phyloP scores from a whole-genome alignment of 2,113 vertebrate species.

The Semnopithecus entellus region DNA sequence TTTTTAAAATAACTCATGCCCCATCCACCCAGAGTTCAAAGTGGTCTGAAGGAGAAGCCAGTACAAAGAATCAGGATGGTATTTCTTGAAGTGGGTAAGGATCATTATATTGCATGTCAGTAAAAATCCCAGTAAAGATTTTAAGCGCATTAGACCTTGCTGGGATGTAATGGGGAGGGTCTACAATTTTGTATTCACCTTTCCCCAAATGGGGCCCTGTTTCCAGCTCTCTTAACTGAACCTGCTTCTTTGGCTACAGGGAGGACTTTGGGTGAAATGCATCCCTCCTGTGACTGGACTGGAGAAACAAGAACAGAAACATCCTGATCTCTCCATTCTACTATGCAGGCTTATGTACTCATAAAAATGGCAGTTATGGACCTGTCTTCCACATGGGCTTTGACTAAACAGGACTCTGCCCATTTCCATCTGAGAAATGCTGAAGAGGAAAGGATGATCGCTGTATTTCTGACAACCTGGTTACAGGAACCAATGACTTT shows the following conservation, averaged over 20 bases:
- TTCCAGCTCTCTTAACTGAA: conserved; percentile 1
- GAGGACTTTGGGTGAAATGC: not conserved
- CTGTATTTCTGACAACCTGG: not conserved
- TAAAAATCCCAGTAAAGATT: not conserved
- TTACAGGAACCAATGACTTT: not conserved
- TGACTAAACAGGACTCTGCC: not conserved
- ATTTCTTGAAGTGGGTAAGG: not conserved
- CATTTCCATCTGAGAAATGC: not conserved
- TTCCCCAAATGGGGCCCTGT: not conserved
- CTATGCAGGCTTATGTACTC: not conserved
- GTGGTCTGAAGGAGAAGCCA: not conserved
- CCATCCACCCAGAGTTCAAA: not conserved
- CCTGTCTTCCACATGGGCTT: not conserved
- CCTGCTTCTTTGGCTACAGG: not conserved
- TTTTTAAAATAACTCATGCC: not conserved
- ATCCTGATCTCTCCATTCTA: not conserved
- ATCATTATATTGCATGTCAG: not conserved
- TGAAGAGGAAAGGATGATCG: not conserved
- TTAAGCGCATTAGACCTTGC: not conserved
- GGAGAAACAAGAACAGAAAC: not conserved
- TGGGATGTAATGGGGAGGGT: not conserved
- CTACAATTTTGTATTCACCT: not conserved
- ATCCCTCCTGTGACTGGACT: not conserved
- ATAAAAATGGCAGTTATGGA: not conserved
- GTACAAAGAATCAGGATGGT: not conserved